phyloP scores from a whole-genome alignment of 2,797 vertebrate species.

The Ctenosaura bakeri region DNA sequence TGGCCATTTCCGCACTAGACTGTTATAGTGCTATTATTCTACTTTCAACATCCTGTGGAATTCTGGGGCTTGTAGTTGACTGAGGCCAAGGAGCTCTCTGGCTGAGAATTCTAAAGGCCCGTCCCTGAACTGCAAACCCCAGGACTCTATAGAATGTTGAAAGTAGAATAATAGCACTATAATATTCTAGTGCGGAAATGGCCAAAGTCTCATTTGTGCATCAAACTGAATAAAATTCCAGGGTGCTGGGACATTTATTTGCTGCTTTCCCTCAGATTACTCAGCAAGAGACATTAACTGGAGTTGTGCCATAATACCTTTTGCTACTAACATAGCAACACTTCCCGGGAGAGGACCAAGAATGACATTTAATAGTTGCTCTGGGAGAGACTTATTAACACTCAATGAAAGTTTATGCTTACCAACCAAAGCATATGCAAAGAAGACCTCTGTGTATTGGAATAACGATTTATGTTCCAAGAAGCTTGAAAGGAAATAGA shows the following conservation, averaged over 20 bases:
- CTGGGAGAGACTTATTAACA: not conserved
- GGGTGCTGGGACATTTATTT: not conserved
- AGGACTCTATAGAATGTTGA: too few species aligned
- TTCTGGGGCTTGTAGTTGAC: too few species aligned
- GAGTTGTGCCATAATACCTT: not conserved
- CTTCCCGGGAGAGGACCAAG: not conserved
- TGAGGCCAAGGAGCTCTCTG: too few species aligned
- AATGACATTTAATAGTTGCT: constrained; percentile 6
- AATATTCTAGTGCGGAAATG: too few species aligned
- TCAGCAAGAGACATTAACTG: not conserved
- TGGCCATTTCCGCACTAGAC: too few species aligned
- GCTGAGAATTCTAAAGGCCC: too few species aligned
- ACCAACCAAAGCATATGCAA: not conserved
- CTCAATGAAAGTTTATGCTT: constrained; percentile 2
- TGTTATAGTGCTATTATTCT: too few species aligned
- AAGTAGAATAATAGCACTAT: too few species aligned
- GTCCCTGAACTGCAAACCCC: too few species aligned
- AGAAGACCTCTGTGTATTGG: not conserved
- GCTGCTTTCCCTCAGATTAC: not conserved
- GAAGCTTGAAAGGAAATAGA: not conserved
- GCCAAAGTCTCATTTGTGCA: not conserved
- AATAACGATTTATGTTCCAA: not conserved
- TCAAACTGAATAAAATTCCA: not conserved
- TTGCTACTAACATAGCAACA: not conserved
- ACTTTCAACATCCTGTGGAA: too few species aligned